phyloP scores from a whole-genome alignment of 2,888 invertebrate species.

The Caenorhabditis wallacei region DNA sequence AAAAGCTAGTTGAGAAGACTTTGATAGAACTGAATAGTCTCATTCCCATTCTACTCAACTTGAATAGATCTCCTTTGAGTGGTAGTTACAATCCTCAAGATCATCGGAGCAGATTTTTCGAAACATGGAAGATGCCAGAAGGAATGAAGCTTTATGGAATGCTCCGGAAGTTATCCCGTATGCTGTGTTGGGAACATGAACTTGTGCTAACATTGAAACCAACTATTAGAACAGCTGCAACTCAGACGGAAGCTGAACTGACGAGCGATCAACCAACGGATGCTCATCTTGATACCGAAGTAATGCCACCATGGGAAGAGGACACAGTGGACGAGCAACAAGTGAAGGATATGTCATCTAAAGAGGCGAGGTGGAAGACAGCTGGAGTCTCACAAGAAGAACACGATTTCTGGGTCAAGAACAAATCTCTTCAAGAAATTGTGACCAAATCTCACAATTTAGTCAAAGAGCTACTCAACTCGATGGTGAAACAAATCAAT shows the following conservation, averaged over 20 bases:
- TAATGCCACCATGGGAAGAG: slow-evolving; percentile 47
- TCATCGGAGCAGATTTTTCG: slow-evolving; percentile 54
- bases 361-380: slow-evolving; percentile 39
- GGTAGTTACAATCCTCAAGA: slow-evolving; percentile 45
- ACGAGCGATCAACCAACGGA: slow-evolving; percentile 29
- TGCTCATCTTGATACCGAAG: slow-evolving; percentile 32
- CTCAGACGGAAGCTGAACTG: slow-evolving; percentile 66
- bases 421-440: slow-evolving; percentile 60
- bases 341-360: slow-evolving; percentile 7
- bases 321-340: neutral
- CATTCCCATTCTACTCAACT: slow-evolving; percentile 60
- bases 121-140: slow-evolving; percentile 65
- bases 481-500: slow-evolving; percentile 56
- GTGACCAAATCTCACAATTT: slow-evolving; percentile 51
- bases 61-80: slow-evolving; percentile 49
- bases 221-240: slow-evolving; percentile 54
- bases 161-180: slow-evolving; percentile 62
- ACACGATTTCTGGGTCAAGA: slow-evolving; percentile 65
- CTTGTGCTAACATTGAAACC: slow-evolving; percentile 63
- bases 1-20: slow-evolving; percentile 58
- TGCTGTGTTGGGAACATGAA: slow-evolving; percentile 69
- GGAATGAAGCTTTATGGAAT: slow-evolving; percentile 61
- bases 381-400: slow-evolving; percentile 67
- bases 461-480: slow-evolving; percentile 62
- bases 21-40: slow-evolving; percentile 58